A percentile compares a stretch with the other conserved stretches of the same genome.
These are phyloP conservation scores for Trichoplax adhaerens DNA, from an alignment of 37 sponge, comb jelly and placozoan genomes.

Conservation along the genomic window DNA sequence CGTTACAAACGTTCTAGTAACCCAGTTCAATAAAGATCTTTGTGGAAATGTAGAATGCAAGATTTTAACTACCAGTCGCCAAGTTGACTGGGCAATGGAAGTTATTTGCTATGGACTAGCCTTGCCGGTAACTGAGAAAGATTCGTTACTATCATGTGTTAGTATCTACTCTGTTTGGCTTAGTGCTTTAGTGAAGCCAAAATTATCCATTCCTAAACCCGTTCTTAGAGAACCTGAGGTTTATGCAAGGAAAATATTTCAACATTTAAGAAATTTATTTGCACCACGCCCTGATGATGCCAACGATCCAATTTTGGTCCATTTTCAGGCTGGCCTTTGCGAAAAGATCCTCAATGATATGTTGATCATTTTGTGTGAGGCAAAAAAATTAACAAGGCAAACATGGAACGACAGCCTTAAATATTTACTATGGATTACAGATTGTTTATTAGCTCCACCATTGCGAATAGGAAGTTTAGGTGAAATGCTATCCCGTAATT, in stretches of 20 bases:
- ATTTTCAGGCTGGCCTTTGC: slow-evolving; percentile 36
- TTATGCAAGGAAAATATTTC: slow-evolving; percentile 32
- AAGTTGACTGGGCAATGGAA: slow-evolving; percentile 69
- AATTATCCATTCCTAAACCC: slow-evolving; percentile 30
- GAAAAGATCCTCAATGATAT: slow-evolving; percentile 25
- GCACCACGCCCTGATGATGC: slow-evolving; percentile 9
- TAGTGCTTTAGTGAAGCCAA: slow-evolving; percentile 10
- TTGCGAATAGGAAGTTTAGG: slow-evolving; percentile 22
- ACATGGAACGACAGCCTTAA: slow-evolving; percentile 34
- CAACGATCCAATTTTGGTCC: background rate
- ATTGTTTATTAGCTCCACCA: slow-evolving; percentile 44
- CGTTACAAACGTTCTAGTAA: too few species aligned
- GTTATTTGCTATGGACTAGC: slow-evolving; percentile 53
- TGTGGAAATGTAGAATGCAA: too few species aligned
- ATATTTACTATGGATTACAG: slow-evolving; percentile 26
- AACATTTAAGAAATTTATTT: slow-evolving; percentile 34
- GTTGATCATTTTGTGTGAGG: slow-evolving; percentile 3
- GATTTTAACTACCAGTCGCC: too few species aligned
- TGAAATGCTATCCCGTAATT: slow-evolving; percentile 17
- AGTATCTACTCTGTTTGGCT: slow-evolving; percentile 60
- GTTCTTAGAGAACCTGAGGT: slow-evolving; percentile 24
- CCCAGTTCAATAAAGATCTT: too few species aligned
- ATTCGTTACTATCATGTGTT: slow-evolving; percentile 21
- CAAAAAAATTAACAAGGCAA: slow-evolving; percentile 11
- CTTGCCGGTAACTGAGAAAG: slow-evolving; percentile 40